Base-by-base conservation (phyloP, 2,888 invertebrate species). In the Taenaris catops region DNA sequence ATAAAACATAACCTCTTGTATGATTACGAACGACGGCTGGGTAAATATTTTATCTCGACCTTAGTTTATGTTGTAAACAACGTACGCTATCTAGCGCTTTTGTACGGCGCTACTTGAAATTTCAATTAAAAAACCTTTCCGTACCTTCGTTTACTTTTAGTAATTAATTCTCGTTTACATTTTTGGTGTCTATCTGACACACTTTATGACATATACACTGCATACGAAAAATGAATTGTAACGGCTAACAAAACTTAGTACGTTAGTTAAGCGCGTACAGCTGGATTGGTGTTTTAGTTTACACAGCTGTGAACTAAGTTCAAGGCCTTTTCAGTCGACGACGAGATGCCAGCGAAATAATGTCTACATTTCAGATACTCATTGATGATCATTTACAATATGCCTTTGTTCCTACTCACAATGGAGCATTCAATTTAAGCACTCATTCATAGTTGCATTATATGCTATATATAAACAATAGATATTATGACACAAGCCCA, bases 61-160 rank as follows among this genome's bases (percentile, higher is more conserved):
- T 63, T 64, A 69, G 65, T 60, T 72, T 61, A 73, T 66, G 59
- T 67, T 70, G 57, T 70, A 66, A 67, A 68, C 64, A 65, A 59
- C 52, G 63, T 54, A 49, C 46, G 37, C 44, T 46, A 46, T 50
- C 42, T 38, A 34, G 34, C 38, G 43, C 43, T 45, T 45, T 44
- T 45, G 20, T 39, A 38, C 19, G 40, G 34, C 31, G 24, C 41
- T 41, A 44, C 41, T 47, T 41, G 36, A 42, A 40, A 41, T 44
- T 44, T 41, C 44, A 44, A 41, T 44, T 41, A 38, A 44, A 40
- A 37, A 40, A 41, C 26, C 29, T 20, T 34, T 26, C 26, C 34
- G 24, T 34, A 29, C 27, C 27, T 18, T 26, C 41, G 34, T 27
- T 34, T 37, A 16, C 27, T 17, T 37, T 34, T 31, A 21, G 31